A percentile compares a stretch with the other conserved stretches of the same genome.
Evolutionary conservation across 2,797 vertebrate genomes (phyloP).

Genomic region (Amblyraja radiata): DNA sequence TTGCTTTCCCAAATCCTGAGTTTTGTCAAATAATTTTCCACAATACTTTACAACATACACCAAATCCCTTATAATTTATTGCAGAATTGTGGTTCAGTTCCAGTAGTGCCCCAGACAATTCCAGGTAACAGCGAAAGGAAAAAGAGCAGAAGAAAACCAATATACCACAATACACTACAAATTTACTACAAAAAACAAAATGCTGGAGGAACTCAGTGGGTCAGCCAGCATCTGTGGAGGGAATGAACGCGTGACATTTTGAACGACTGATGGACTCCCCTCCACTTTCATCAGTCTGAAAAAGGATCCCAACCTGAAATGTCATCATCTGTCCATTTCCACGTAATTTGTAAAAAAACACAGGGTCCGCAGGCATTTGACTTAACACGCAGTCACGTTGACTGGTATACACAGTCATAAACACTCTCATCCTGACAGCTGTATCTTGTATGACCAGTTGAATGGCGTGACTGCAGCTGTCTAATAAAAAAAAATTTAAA

Average conservation of each 20-base stretch:
- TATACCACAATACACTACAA: too few species aligned
- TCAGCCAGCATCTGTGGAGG: too few species aligned
- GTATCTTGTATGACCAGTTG: not conserved
- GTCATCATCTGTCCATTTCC: too few species aligned
- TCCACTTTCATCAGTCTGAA: too few species aligned
- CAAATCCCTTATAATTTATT: not conserved
- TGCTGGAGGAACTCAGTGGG: too few species aligned
- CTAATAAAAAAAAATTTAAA: not conserved
- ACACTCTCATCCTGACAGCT: not conserved
- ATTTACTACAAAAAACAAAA: too few species aligned
- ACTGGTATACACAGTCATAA: not conserved
- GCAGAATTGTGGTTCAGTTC: not conserved
- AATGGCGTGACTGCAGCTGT: not conserved
- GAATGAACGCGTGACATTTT: too few species aligned
- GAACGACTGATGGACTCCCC: too few species aligned
- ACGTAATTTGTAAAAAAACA: not conserved
- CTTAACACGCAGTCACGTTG: not conserved
- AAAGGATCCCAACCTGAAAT: too few species aligned
- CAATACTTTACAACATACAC: not conserved
- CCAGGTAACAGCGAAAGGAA: not conserved
- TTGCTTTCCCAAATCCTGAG: not conserved
- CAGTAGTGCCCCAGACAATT: not conserved
- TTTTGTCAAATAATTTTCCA: not conserved
- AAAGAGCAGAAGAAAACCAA: too few species aligned
- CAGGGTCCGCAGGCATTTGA: too few species aligned